These are phyloP conservation scores for Lamellibrachia satsuma DNA, from an alignment of 2,888 invertebrate genomes.

Conservation along the genomic window DNA sequence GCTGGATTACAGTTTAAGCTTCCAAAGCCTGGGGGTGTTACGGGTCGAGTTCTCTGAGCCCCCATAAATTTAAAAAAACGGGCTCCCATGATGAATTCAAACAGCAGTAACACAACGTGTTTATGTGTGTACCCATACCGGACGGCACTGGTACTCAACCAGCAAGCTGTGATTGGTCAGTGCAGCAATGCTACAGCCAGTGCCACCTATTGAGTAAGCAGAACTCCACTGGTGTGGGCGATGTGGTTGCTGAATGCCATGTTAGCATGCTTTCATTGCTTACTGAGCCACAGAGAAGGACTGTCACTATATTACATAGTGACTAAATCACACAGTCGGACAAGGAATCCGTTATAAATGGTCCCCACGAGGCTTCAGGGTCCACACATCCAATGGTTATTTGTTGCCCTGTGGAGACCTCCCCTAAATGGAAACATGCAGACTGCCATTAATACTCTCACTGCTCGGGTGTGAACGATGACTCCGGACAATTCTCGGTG, in stretches of 20 bases:
- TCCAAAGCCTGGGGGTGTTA: no score
- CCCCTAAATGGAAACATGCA: not conserved
- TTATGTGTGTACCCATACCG: no score
- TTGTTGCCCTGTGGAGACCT: not conserved
- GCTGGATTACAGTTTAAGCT: no score
- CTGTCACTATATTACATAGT: not conserved
- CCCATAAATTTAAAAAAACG: no score
- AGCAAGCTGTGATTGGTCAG: not conserved
- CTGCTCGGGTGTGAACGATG: not conserved
- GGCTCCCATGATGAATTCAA: no score
- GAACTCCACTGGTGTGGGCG: not conserved
- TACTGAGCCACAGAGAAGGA: not conserved
- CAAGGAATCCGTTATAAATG: not conserved
- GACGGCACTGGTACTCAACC: no score
- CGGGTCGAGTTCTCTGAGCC: no score
- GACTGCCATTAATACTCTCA: not conserved
- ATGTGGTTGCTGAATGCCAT: not conserved
- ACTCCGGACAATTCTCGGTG: not conserved
- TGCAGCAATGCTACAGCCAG: not conserved
- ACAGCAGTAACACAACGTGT: no score
- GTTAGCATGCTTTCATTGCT: not conserved
- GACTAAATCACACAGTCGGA: slow-evolving; percentile 7
- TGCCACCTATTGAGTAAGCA: not conserved
- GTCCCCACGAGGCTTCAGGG: not conserved
- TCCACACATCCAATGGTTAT: slow-evolving; percentile 17